Evolutionary conservation across 2,113 vertebrate genomes (phyloP).

Genomic region (Micronycteris hirsuta): DNA sequence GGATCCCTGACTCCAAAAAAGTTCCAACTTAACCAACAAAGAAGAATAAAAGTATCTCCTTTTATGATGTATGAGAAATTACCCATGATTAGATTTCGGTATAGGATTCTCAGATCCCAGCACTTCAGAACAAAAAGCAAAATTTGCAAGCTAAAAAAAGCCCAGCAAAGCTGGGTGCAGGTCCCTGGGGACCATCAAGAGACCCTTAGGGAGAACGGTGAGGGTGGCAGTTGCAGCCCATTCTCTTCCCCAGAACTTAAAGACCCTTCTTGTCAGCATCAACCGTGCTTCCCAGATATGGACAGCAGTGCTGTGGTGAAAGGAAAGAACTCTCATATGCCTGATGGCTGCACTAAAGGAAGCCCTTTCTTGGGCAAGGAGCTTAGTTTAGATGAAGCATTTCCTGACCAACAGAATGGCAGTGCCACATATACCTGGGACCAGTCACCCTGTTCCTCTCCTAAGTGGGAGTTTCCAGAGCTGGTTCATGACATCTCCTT

Average conservation of each 20-base stretch:
- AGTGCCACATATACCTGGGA: slow-evolving; percentile 37
- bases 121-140: slow-evolving; percentile 81
- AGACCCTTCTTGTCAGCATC: slow-evolving; percentile 65
- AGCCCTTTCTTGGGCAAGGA: slow-evolving; percentile 53
- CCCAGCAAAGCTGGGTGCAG: slow-evolving; percentile 79
- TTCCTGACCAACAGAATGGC: slow-evolving; percentile 61
- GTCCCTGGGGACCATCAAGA: slow-evolving; percentile 77
- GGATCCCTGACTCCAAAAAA: slow-evolving; percentile 71
- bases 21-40: slow-evolving; percentile 79
- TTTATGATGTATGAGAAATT: slow-evolving; percentile 88
- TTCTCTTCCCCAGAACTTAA: slow-evolving; percentile 75
- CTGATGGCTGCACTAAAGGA: slow-evolving; percentile 59
- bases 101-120: slow-evolving; percentile 80
- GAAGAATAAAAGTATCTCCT: slow-evolving; percentile 81
- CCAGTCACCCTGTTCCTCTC: slow-evolving; percentile 56
- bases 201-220: slow-evolving; percentile 49
- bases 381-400: slow-evolving; percentile 48
- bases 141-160: slow-evolving; percentile 78
- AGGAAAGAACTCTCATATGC: slow-evolving; percentile 54
- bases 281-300: slow-evolving; percentile 79
- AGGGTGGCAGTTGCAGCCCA: slow-evolving; percentile 65
- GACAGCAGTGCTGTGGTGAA: slow-evolving; percentile 77
- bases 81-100: slow-evolving; percentile 83
- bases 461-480: slow-evolving; percentile 59
- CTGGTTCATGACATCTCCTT: slow-evolving; percentile 40